Base-by-base conservation (phyloP, 2,797 vertebrate species). In the Sciaenops ocellatus region DNA sequence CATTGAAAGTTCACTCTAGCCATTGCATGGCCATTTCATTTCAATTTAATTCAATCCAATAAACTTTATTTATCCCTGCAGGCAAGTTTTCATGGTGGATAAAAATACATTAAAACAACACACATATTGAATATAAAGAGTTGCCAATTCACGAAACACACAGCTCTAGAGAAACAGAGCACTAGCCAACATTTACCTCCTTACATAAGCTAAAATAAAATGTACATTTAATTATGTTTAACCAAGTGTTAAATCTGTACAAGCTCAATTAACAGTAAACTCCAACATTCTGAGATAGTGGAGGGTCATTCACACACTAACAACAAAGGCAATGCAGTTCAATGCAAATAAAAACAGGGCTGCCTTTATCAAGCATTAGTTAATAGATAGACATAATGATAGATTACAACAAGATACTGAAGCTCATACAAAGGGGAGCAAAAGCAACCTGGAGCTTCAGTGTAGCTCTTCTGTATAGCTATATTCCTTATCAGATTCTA, bases 41-140 rank as follows among this genome's bases (percentile, higher is more conserved):
- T 90, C 69, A 86, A 87, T 90, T 90, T 85, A 88, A 90, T 89
- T 87, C 72, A 90, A 83, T 88, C 82, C 83, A 89, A 89, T 92
- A 89, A 87, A 90, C 79, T 87, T 82, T 87, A 92, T 92, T 92
- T 82, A 91, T 89, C 86, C 85, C 89, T 80, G 80, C 71, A 66
- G 89, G 82, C 78, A 64, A 77, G 81, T 84, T 87, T 90, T 86
- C 78, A 88, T 73, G 84, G 65, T 66, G 77, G 78, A 82, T 85
- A 89, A 86, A 87, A 88, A 81, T 78, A 87, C 73, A 89, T 88
- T 91, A 85, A 85, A 86, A 85, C 57, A 89, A 87, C 74, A 85
- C 63, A 72, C 70, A 80, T 13, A 46, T 55, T 76, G 76, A 81
- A 85, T 84, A 78, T 56, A 82, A 87, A 82, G 61, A 79, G 52